A percentile compares a stretch with the other conserved stretches of the same genome.
phyloP scores from a whole-genome alignment of 2,888 invertebrate species.

The Drosophila leonis region DNA sequence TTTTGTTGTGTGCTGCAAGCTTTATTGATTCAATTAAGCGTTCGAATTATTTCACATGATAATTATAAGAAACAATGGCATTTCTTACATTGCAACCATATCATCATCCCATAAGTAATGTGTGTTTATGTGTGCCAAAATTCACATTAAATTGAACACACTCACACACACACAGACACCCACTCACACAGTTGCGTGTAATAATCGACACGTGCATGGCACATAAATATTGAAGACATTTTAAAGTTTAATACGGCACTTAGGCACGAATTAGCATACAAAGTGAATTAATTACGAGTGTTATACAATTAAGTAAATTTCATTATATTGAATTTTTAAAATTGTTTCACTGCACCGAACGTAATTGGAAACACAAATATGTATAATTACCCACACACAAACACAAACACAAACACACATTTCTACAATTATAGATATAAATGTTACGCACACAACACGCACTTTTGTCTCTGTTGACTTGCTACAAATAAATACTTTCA shows the following conservation, averaged over 20 bases:
- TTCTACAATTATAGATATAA: conserved; percentile 29
- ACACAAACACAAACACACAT: conserved; percentile 10
- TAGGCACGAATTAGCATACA: conserved; percentile 81
- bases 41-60: conserved; percentile 50
- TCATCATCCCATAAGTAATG: conserved; percentile 58
- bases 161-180: conserved; percentile 1
- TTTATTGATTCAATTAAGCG: conserved; percentile 74
- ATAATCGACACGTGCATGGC: conserved; percentile 77
- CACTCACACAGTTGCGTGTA: conserved; percentile 59
- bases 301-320: conserved; percentile 83
- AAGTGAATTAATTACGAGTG: conserved; percentile 83
- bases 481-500: conserved; percentile 10
- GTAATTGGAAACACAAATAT: conserved; percentile 80
- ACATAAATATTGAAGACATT: conserved; percentile 81
- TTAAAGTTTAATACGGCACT: conserved; percentile 80
- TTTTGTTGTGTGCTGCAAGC: conserved; percentile 22
- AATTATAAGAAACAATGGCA: conserved; percentile 60
- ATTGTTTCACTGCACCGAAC: conserved; percentile 64
- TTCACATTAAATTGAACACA: conserved; percentile 61
- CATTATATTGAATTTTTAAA: conserved; percentile 83
- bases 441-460: conserved; percentile 37
- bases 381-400: conserved; percentile 62
- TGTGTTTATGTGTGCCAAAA: conserved; percentile 45
- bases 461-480: conserved; percentile 25
- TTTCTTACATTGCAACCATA: conserved; percentile 40